phyloP scores from a whole-genome alignment of 2,113 vertebrate species.

The Chascanopsetta lugubris region DNA sequence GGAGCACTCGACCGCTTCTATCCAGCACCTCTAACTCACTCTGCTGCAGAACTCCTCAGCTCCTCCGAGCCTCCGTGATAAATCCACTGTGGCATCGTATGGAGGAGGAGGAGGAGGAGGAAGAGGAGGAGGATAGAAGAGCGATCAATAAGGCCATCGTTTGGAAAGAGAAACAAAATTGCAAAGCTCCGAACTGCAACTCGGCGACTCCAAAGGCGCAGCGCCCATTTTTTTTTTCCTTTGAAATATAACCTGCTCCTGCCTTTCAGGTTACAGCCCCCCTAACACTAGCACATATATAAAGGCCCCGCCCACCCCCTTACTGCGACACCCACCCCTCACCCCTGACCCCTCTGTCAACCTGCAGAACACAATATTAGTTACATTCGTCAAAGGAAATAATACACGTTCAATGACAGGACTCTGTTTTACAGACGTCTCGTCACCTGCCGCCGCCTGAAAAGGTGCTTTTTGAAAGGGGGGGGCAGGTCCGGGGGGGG shows the following conservation, averaged over 20 bases:
- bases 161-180: slow-evolving; percentile 39
- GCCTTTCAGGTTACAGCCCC: slow-evolving; percentile 9
- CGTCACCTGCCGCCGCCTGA: slow-evolving; percentile 64
- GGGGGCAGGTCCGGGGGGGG: no score
- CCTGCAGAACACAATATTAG: slow-evolving; percentile 33
- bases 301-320: slow-evolving; percentile 2
- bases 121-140: slow-evolving; percentile 24
- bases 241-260: slow-evolving; percentile 28
- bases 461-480: slow-evolving; percentile 70
- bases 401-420: slow-evolving; percentile 48
- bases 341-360: not conserved
- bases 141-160: slow-evolving; percentile 61
- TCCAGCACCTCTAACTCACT: slow-evolving; percentile 20
- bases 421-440: slow-evolving; percentile 54
- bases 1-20: slow-evolving; percentile 21
- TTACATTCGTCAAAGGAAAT: slow-evolving; percentile 69
- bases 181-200: slow-evolving; percentile 23
- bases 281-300: not conserved
- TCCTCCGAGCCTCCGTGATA: slow-evolving; percentile 19
- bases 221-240: slow-evolving; percentile 26
- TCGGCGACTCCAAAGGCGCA: slow-evolving; percentile 37
- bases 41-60: slow-evolving; percentile 4
- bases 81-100: no score
- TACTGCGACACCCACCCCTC: not conserved
- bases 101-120: slow-evolving; percentile 16